Evolutionary conservation across 2,888 invertebrate genomes (phyloP).

Genomic region (Drepana falcataria): DNA sequence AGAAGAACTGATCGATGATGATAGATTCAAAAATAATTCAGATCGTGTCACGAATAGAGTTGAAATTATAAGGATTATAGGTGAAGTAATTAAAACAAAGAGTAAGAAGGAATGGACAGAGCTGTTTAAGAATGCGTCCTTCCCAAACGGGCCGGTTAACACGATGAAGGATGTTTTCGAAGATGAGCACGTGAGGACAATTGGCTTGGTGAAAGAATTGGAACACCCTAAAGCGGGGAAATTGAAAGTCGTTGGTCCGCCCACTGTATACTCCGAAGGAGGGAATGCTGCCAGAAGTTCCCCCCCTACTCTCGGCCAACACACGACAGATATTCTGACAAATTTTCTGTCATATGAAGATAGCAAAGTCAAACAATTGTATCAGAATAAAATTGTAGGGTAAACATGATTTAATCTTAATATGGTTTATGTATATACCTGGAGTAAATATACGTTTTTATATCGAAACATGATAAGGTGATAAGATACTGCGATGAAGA

Average conservation of each 20-base stretch:
- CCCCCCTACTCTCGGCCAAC: conserved; percentile 93
- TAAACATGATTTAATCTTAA: conserved; percentile 15
- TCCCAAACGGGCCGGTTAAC: conserved; percentile 95
- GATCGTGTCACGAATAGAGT: conserved; percentile 87
- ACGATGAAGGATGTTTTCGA: conserved; percentile 90
- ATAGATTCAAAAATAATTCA: conserved; percentile 84
- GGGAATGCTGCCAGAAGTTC: conserved; percentile 84
- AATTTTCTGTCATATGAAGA: conserved; percentile 81
- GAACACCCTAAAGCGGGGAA: conserved; percentile 83
- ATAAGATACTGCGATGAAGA: no score
- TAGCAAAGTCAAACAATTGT: conserved; percentile 78
- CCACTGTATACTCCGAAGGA: conserved; percentile 88
- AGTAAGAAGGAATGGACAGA: conserved; percentile 86
- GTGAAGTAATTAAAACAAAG: conserved; percentile 77
- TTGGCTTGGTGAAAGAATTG: conserved; percentile 85
- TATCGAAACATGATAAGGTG: no score
- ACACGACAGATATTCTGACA: conserved; percentile 88
- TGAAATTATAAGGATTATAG: conserved; percentile 81
- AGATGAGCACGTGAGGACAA: conserved; percentile 89
- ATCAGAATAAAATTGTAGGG: conserved; percentile 55
- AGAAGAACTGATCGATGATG: conserved; percentile 79
- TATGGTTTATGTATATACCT: no score
- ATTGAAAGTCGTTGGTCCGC: conserved; percentile 90
- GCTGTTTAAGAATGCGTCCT: conserved; percentile 84
- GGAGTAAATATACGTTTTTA: not conserved